These are phyloP conservation scores for Sarcophaga bullata DNA, from an alignment of 1,140 invertebrate species.

Conservation along the genomic window DNA sequence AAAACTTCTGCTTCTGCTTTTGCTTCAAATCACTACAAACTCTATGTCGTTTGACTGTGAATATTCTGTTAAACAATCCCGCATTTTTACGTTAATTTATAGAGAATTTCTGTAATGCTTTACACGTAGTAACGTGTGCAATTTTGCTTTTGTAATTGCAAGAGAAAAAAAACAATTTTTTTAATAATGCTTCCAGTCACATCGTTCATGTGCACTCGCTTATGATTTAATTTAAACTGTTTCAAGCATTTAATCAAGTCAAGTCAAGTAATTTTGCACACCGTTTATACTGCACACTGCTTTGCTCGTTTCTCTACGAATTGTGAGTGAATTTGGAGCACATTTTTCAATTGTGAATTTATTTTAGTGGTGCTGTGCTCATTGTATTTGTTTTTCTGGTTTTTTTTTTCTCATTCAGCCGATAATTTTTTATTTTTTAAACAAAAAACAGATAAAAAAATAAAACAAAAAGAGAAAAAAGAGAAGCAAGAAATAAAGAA, in stretches of 20 bases:
- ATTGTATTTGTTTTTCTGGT: not conserved
- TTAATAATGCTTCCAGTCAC: not conserved
- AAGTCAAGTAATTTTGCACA: not conserved
- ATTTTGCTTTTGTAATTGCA: too few species aligned
- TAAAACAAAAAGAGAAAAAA: too few species aligned
- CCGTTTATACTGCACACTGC: not conserved
- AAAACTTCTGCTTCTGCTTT: constrained; percentile 1
- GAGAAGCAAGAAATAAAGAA: too few species aligned
- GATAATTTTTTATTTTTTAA: too few species aligned
- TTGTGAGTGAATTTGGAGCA: not conserved
- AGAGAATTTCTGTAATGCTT: too few species aligned
- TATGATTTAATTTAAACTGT: not conserved
- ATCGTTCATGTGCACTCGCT: not conserved
- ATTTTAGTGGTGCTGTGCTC: not conserved
- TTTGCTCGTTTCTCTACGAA: not conserved
- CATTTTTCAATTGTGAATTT: not conserved
- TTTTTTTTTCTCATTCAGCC: not conserved
- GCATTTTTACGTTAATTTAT: too few species aligned
- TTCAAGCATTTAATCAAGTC: not conserved
- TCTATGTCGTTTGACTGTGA: not conserved
- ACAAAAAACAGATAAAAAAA: too few species aligned
- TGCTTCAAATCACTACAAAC: constrained; percentile 17
- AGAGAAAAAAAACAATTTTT: not conserved
- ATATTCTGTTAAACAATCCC: not conserved
- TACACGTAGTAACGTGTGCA: not conserved